Evolutionary conservation across 2,797 vertebrate species (phyloP).

Genomic region (Tapera naevia): DNA sequence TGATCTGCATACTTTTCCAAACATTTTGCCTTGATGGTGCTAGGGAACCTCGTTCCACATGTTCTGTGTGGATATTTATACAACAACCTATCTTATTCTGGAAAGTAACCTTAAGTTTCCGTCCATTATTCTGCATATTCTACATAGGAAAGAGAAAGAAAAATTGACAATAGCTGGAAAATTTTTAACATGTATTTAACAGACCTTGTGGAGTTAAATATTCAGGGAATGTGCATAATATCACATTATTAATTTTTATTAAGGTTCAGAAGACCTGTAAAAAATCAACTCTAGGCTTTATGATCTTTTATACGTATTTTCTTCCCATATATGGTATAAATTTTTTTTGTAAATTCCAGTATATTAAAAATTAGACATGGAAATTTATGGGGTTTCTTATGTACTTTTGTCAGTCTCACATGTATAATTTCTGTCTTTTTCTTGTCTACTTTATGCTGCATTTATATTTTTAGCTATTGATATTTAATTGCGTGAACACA

Average conservation of each 20-base stretch:
- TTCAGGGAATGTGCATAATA: neutral
- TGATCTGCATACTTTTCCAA: neutral
- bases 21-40: neutral
- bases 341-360: neutral
- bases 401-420: neutral
- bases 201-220: neutral
- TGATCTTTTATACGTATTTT: neutral
- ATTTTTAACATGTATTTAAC: neutral
- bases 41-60: neutral
- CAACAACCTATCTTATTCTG: neutral
- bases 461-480: neutral
- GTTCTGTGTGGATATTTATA: neutral
- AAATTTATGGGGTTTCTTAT: neutral
- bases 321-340: neutral
- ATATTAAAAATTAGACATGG: neutral
- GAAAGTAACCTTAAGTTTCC: neutral
- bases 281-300: neutral
- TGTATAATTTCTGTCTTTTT: neutral
- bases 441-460: neutral
- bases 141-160: neutral
- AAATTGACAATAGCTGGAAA: neutral
- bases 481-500: neutral
- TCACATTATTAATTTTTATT: neutral
- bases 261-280: neutral
- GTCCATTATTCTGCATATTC: neutral